A percentile compares a stretch with the other conserved stretches of the same genome.
Evolutionary conservation across 2,888 invertebrate species (phyloP).

Genomic region (Exocentrus adspersus): DNA sequence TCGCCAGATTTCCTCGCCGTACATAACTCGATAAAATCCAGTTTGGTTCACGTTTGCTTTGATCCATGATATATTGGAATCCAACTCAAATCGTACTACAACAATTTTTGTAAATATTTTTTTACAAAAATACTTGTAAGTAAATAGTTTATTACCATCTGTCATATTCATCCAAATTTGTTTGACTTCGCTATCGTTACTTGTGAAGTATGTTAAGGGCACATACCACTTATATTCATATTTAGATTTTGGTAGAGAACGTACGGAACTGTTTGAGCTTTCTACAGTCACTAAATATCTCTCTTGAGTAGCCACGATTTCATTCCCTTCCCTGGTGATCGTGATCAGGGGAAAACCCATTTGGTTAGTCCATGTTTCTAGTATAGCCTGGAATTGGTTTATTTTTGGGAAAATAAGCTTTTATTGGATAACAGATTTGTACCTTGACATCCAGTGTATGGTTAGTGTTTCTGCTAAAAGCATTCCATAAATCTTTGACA

Average conservation of each 20-base stretch:
- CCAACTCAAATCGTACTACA: slow-evolving; percentile 69
- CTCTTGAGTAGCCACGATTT: slow-evolving; percentile 74
- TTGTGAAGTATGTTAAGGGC: slow-evolving; percentile 80
- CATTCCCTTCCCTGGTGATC: slow-evolving; percentile 70
- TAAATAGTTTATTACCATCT: slow-evolving; percentile 67
- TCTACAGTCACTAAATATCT: slow-evolving; percentile 68
- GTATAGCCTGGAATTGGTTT: slow-evolving; percentile 66
- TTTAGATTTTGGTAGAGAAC: slow-evolving; percentile 63
- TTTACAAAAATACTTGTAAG: neutral
- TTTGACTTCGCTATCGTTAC: slow-evolving; percentile 69
- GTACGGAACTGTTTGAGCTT: slow-evolving; percentile 55
- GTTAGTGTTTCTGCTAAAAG: slow-evolving; percentile 73
- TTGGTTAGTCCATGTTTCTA: slow-evolving; percentile 85
- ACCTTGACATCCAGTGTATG: slow-evolving; percentile 72
- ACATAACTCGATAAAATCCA: slow-evolving; percentile 86
- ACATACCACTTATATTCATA: slow-evolving; percentile 79
- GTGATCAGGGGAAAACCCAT: slow-evolving; percentile 85
- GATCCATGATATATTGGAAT: slow-evolving; percentile 79
- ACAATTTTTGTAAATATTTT: slow-evolving; percentile 24
- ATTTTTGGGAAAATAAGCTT: no score
- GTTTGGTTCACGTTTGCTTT: slow-evolving; percentile 86
- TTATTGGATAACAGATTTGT: no score
- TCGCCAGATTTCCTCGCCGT: slow-evolving; percentile 76
- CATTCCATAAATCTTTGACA: slow-evolving; percentile 84
- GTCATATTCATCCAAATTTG: slow-evolving; percentile 85